Evolutionary conservation across 1,140 invertebrate species (phyloP).

Genomic region (Hyles euphorbiae): DNA sequence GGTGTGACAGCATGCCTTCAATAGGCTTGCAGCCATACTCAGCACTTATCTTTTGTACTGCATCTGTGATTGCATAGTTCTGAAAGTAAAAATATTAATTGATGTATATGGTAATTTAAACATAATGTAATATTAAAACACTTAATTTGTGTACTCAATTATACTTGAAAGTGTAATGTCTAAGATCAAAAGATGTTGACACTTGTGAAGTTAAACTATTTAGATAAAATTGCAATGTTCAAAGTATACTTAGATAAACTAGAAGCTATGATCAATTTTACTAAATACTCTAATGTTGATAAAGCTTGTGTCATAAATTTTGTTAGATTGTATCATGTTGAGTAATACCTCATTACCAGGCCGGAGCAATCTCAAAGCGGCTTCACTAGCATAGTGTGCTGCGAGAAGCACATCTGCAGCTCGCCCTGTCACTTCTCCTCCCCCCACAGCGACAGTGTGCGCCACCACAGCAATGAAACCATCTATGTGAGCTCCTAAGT

Average conservation of each 20-base stretch:
- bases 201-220: too few relatives aligned
- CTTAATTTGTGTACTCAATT: too few relatives aligned
- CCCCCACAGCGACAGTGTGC: conserved; percentile 95
- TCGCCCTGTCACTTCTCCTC: conserved; percentile 85
- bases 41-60: conserved; percentile 94
- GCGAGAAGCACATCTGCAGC: conserved; percentile 97
- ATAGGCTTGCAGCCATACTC: conserved; percentile 97
- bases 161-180: too few relatives aligned
- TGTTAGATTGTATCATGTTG: background rate
- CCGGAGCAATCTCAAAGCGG: conserved; percentile 93
- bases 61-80: conserved; percentile 95
- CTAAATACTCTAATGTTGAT: too few relatives aligned
- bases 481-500: conserved; percentile 98
- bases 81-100: conserved; percentile 57
- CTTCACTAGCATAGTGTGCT: conserved; percentile 96
- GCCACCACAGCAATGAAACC: conserved; percentile 99
- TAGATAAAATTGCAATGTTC: too few relatives aligned
- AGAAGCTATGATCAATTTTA: too few relatives aligned
- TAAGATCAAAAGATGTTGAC: too few relatives aligned
- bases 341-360: conserved; percentile 88
- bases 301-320: background rate
- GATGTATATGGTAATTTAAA: background rate
- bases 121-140: background rate
- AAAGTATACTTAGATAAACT: too few relatives aligned
- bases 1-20: conserved; percentile 99